A percentile compares a stretch with the other conserved stretches of the same genome.
Conservation (phyloP, 2,888 invertebrate genomes). For the Chrysolina haemoptera region DNA sequence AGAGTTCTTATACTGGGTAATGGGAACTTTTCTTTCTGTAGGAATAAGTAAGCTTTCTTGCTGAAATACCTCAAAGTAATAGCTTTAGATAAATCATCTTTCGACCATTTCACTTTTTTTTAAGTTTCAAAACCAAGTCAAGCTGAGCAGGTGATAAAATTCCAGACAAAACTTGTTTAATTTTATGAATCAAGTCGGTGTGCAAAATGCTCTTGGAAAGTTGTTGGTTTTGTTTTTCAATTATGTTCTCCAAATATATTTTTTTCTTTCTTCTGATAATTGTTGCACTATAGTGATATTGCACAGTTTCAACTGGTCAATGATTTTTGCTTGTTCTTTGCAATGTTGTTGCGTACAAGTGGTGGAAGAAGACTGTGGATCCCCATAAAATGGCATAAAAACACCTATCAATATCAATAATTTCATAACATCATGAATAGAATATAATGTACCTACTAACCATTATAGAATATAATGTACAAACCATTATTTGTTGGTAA, state of each 20-base stretch:
- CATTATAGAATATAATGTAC: no score
- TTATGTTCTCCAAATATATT: neutral
- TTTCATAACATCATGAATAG: no score
- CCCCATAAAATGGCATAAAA: no score
- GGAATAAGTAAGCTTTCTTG: slow-evolving; percentile 46
- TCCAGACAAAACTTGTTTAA: slow-evolving; percentile 1
- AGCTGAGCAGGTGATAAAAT: neutral
- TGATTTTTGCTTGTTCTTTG: neutral
- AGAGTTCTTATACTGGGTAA: slow-evolving; percentile 50
- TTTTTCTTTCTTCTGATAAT: slow-evolving; percentile 2
- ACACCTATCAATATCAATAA: no score
- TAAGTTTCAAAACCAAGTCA: slow-evolving; percentile 33
- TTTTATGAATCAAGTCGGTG: neutral
- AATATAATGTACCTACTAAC: no score
- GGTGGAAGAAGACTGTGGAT: no score
- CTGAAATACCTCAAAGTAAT: slow-evolving; percentile 50
- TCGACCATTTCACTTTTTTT: slow-evolving; percentile 37
- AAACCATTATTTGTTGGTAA: no score
- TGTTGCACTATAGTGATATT: neutral
- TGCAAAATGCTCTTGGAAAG: neutral
- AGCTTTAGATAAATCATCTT: slow-evolving; percentile 46
- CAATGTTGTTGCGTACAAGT: no score
- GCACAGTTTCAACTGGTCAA: neutral
- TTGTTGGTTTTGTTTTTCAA: neutral
- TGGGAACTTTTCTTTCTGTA: slow-evolving; percentile 46